These are phyloP conservation scores for Euura saliciscinereae DNA, from an alignment of 1,140 invertebrate genomes.

Conservation along the genomic window DNA sequence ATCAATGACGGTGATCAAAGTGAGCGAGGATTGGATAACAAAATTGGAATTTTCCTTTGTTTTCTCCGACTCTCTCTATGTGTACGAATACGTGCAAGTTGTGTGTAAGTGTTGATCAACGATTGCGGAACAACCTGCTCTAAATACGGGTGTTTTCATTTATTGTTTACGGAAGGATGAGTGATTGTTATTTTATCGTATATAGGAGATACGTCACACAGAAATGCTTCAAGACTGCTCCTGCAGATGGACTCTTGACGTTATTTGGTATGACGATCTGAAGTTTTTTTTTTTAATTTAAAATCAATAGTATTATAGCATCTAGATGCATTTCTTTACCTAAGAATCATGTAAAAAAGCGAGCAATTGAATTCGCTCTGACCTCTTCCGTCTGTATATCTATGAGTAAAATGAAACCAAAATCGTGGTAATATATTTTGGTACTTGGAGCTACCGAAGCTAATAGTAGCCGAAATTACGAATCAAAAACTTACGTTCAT, in stretches of 20 bases:
- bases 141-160: neutral
- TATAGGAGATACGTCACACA: neutral
- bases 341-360: neutral
- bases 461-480: no score
- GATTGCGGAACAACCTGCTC: neutral
- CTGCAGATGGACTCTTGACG: neutral
- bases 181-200: neutral
- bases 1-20: no score
- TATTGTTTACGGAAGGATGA: neutral
- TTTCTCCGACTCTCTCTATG: no score
- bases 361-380: no score
- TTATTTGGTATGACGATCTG: neutral
- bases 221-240: neutral
- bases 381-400: no score
- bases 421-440: no score
- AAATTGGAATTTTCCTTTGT: no score
- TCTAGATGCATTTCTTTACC: neutral
- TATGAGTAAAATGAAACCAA: no score
- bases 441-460: no score
- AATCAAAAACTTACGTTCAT: no score
- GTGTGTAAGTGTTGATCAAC: neutral
- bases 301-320: neutral
- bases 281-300: neutral
- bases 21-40: no score
- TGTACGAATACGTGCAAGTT: no score